Evolutionary conservation across 92 coral and sea anemone genomes (phyloP).

Genomic region (Porites lobata): DNA sequence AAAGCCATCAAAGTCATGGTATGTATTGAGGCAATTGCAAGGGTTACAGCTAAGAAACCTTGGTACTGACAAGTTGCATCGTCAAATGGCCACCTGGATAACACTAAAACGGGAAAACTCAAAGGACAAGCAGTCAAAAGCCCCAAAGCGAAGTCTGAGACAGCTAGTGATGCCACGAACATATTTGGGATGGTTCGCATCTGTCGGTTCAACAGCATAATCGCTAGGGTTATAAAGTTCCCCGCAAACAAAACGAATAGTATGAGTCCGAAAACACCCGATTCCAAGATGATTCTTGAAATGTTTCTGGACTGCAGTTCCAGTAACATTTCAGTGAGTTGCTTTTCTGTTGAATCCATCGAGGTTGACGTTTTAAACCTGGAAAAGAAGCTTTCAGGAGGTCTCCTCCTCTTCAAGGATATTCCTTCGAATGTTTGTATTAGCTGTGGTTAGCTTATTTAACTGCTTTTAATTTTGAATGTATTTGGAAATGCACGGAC

Average conservation of each 20-base stretch:
- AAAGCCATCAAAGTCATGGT: constrained; percentile 70
- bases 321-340: constrained; percentile 29
- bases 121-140: constrained; percentile 45
- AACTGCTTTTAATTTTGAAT: too few relatives aligned
- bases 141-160: constrained; percentile 72
- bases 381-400: too few relatives aligned
- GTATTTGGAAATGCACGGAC: too few relatives aligned
- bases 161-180: constrained; percentile 50
- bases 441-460: too few relatives aligned
- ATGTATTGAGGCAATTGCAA: constrained; percentile 68
- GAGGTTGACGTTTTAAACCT: too few relatives aligned
- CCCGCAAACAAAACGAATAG: constrained; percentile 44
- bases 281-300: constrained; percentile 40
- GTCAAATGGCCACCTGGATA: constrained; percentile 73
- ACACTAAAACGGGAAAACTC: constrained; percentile 29
- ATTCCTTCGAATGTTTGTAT: too few relatives aligned
- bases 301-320: constrained; percentile 62
- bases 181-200: neutral
- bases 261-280: constrained; percentile 36
- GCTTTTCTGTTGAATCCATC: constrained; percentile 1
- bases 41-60: constrained; percentile 53
- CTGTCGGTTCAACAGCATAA: neutral
- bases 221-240: constrained; percentile 53
- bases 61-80: constrained; percentile 67
- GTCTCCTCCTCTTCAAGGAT: too few relatives aligned